Evolutionary conservation across 2,113 vertebrate genomes (phyloP).

Genomic region (Protobothrops mucrosquamatus): DNA sequence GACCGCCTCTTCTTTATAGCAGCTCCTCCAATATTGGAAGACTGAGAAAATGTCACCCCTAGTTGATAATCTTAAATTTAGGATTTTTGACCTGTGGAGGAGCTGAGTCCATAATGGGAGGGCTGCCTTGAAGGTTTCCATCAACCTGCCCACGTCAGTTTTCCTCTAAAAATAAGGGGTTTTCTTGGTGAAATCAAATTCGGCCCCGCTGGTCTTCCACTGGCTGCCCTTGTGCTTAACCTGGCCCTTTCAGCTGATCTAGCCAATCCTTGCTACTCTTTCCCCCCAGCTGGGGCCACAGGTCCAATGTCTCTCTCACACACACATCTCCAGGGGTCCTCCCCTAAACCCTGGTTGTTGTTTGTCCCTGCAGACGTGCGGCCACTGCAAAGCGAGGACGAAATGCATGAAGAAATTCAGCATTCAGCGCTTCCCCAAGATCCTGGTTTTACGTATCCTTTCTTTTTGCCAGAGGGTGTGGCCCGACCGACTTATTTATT

Average conservation of each 20-base stretch:
- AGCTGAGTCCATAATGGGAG: background rate
- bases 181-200: background rate
- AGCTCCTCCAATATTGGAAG: no score
- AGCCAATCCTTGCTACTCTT: background rate
- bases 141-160: background rate
- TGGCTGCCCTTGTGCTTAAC: background rate
- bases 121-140: background rate
- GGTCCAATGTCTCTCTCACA: background rate
- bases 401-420: constrained; percentile 95
- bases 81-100: background rate
- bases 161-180: background rate
- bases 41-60: no score
- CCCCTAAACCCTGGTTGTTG: background rate
- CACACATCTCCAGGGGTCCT: background rate
- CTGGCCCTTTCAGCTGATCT: background rate
- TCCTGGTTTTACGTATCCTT: constrained; percentile 97
- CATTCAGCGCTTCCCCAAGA: constrained; percentile 95
- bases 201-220: fast-evolving
- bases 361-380: constrained; percentile 79
- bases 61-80: background rate
- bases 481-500: background rate
- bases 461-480: fast-evolving
- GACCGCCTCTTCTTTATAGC: no score
- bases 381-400: constrained; percentile 86
- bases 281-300: background rate